Evolutionary conservation across 2,797 vertebrate genomes (phyloP), one percentile per base, ranked within the genome.

Genomic region (Chromobotia macracanthus): DNA sequence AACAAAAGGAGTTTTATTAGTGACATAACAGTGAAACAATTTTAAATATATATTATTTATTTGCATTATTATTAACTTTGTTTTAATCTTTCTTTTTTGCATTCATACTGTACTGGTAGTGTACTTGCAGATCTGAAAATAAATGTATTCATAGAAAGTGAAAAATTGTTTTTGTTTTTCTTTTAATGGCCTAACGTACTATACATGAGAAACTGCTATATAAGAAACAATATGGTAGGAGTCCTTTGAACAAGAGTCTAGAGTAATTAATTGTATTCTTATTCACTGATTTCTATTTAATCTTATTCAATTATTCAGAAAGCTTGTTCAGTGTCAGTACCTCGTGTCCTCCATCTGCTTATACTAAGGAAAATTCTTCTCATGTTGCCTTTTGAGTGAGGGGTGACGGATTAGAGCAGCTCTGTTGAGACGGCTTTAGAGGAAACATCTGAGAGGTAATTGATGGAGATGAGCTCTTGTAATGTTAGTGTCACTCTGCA

Each of bases 361-460:
- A 28, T 28, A 28, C 28, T n/a, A 3, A 50, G 83, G 83, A 53
- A 83, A 84, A 79, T 83, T 88, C 23, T 68, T 71, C 68, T 28
- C 28, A 28, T 28, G 4, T 28, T 87, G 87, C 86, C 82, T 86
- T 87, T 87, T 77, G 70, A 74, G 84, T 81, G 76, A 86, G 84
- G 87, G 85, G 87, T 89, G 84, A 81, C 85, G 85, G 77, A 86
- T 86, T 82, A 82, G 86, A 88, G 83, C 87, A 86, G 87, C 86
- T 86, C 86, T 88, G 87, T 89, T 87, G 89, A 85, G 86, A 85
- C 86, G 86, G 89, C 89, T 92, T 93, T 89, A 89, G 90, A 91
- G 90, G 87, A 91, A 91, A 92, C 91, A 93, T 91, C 88, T 92
- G 90, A 87, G 87, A 87, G 89, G 90, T 90, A 91, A 91, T 89